phyloP scores from a whole-genome alignment of 2,113 vertebrate species.

The Barbus barbus region DNA sequence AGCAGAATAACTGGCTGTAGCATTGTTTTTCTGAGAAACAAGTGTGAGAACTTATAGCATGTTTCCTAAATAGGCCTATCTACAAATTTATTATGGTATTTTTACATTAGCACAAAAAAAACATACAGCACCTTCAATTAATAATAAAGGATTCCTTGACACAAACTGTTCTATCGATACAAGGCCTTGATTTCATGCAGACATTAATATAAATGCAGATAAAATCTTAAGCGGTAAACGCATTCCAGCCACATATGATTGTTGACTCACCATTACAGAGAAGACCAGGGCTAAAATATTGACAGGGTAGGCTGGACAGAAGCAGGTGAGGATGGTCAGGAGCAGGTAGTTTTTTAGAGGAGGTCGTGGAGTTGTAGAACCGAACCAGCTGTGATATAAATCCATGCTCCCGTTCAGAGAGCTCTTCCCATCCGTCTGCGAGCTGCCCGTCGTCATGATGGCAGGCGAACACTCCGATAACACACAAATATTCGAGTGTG shows the following conservation, averaged over 20 bases:
- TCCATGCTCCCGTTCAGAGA: conserved; percentile 74
- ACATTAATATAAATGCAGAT: conserved; percentile 81
- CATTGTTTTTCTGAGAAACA: too few species aligned
- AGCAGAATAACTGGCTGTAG: too few species aligned
- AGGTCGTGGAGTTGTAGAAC: conserved; percentile 63
- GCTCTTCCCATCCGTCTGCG: conserved; percentile 18
- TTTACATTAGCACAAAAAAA: too few species aligned
- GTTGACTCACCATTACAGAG: conserved; percentile 81
- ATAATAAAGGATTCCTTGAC: neutral
- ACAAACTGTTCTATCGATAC: neutral
- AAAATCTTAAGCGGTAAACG: neutral
- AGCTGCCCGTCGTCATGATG: neutral
- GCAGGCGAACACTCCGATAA: neutral
- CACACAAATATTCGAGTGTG: neutral
- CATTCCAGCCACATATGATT: neutral
- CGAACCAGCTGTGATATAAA: conserved; percentile 61
- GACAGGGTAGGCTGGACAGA: conserved; percentile 85
- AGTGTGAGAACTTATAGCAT: too few species aligned
- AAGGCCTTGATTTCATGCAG: conserved; percentile 75
- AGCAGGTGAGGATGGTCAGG: conserved; percentile 84
- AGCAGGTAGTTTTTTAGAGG: conserved; percentile 78
- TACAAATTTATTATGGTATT: too few species aligned
- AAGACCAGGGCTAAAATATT: conserved; percentile 86
- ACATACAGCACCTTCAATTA: too few species aligned
- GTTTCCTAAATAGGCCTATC: too few species aligned